Evolutionary conservation across 1,140 invertebrate species (phyloP), one percentile per base, ranked within the genome.

Genomic region (Aphis gossypii): DNA sequence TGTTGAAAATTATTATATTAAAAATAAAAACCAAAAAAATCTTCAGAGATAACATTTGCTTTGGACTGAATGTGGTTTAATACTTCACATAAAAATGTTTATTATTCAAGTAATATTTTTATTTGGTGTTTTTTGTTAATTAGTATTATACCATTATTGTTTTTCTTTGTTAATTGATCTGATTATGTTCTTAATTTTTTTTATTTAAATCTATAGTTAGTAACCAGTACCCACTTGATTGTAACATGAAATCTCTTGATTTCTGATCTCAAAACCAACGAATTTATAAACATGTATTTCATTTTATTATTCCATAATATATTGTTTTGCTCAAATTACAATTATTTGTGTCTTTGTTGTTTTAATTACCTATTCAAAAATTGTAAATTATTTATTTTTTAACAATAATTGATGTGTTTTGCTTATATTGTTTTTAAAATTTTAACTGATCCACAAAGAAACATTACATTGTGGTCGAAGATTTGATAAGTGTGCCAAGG

Each of bases 211-310:
- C 38, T 76, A n/a, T 6, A 76, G 5, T 88, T 88, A 51, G 30
- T 35, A 87, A 7, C 8, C 35, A 35, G 76, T 6, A 83, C 9
- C 8, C 35, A 83, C 38, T 83, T 83, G 3, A 41, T 88, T n/a
- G 30, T 86, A 86, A 86, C 44, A 86, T 46, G 25, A 88, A 88
- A 88, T 48, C 14, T 35, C 20, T 88, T 88, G 21, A 88, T 88
- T 48, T 88, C 30, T 88, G 86, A 88, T 88, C 86, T 88, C 86
- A n/a, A 18, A 87, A n/a, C 2, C 30, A 87, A 87, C 46, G 25
- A 48, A n/a, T 87, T 87, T 87, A 87, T 48, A 11, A 41, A 30
- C 18, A 87, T 44, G 41, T 86, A 44, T 30, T 86, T 30, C 1
- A 44, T 46, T 38, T 38, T 38, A 82, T 35, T 82, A 82, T 38